Conservation (phyloP, 2,113 vertebrate genomes). For the Girardinichthys multiradiatus region DNA sequence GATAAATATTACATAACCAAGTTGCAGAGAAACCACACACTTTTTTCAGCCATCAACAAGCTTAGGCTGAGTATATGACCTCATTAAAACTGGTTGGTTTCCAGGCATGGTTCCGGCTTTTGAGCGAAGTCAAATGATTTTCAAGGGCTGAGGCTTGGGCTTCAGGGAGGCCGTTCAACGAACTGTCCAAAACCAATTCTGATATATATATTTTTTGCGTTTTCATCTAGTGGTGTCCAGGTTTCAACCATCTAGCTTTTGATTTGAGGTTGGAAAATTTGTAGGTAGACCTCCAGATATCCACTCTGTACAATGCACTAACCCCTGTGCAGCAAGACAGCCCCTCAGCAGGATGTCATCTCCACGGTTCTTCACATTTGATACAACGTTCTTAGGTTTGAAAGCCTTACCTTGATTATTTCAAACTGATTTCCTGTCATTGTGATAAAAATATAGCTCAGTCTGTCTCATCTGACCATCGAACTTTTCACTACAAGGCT, state of each 20-base stretch:
- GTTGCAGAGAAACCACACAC: neutral
- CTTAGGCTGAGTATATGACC: neutral
- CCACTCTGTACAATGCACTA: too few species aligned
- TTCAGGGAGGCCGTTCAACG: neutral
- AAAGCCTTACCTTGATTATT: too few species aligned
- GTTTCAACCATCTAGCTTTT: neutral
- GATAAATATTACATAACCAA: neutral
- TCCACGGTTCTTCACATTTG: too few species aligned
- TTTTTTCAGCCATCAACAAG: neutral
- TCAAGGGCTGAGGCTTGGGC: neutral
- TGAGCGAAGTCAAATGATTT: neutral
- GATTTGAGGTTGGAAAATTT: neutral
- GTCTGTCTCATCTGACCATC: too few species aligned
- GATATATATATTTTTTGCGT: neutral
- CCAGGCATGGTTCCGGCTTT: neutral
- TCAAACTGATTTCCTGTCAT: too few species aligned
- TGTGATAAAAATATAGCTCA: too few species aligned
- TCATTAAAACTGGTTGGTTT: neutral
- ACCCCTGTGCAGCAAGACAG: too few species aligned
- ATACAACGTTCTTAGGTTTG: too few species aligned
- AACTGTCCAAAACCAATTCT: neutral
- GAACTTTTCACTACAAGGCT: too few species aligned
- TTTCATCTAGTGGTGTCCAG: neutral
- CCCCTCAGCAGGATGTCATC: too few species aligned
- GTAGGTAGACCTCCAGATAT: too few species aligned